phyloP scores from a whole-genome alignment of 2,797 vertebrate genomes.

The Epinephelus awoara region DNA sequence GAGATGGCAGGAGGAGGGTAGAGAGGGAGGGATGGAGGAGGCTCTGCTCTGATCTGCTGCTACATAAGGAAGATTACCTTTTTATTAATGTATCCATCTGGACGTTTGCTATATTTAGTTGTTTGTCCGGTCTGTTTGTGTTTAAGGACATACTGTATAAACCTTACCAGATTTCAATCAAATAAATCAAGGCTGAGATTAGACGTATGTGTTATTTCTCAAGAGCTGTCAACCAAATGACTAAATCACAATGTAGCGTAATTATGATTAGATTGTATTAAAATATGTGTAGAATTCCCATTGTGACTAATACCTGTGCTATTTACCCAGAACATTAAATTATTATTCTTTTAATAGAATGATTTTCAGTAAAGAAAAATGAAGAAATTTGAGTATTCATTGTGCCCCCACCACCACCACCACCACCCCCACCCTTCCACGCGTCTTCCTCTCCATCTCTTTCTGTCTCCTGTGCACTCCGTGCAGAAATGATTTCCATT shows the following conservation, averaged over 20 bases:
- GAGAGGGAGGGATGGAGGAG: conserved; percentile 56
- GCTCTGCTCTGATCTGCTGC: conserved; percentile 71
- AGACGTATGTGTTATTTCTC: conserved; percentile 63
- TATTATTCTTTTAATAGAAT: conserved; percentile 43
- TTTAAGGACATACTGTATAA: conserved; percentile 54
- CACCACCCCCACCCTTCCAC: conserved; percentile 53
- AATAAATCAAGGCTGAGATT: conserved; percentile 60
- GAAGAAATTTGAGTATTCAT: conserved; percentile 69
- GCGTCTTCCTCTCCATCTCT: conserved; percentile 79
- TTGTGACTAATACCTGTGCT: conserved; percentile 46
- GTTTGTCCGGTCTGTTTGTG: conserved; percentile 65
- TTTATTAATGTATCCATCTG: conserved; percentile 80
- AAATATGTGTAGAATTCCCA: conserved; percentile 49
- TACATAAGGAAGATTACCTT: conserved; percentile 78
- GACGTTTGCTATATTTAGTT: conserved; percentile 73
- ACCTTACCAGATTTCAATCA: conserved; percentile 52
- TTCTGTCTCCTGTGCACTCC: conserved; percentile 83
- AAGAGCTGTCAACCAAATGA: conserved; percentile 55
- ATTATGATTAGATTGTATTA: conserved; percentile 54
- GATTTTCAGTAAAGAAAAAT: conserved; percentile 69
- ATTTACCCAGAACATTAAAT: conserved; percentile 60
- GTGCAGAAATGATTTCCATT: conserved; percentile 90
- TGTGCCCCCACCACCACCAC: conserved; percentile 42
- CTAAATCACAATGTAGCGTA: conserved; percentile 39
- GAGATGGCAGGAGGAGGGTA: conserved; percentile 62